These are phyloP conservation scores for Sebastes oblongus DNA, from an alignment of 2,797 vertebrate genomes.

Conservation along the genomic window DNA sequence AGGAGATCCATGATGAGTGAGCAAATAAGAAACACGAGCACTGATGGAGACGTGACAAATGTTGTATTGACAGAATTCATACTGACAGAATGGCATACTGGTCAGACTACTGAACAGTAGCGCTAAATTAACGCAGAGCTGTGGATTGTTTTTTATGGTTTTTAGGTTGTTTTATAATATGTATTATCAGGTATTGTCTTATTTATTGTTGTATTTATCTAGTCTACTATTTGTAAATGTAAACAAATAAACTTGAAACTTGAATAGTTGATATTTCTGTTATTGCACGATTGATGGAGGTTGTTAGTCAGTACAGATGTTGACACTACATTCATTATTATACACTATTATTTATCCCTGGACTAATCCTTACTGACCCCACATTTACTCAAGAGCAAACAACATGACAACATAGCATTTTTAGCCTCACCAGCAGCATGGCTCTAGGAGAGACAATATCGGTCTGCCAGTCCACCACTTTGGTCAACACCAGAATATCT, in stretches of 20 bases:
- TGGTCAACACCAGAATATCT: neutral
- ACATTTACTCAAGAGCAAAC: neutral
- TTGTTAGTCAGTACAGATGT: neutral
- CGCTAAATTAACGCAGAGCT: no score
- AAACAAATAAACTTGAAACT: no score
- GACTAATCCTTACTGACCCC: neutral
- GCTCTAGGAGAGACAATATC: neutral
- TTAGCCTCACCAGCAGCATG: neutral
- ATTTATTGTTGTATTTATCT: no score
- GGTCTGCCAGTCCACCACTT: neutral
- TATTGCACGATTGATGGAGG: neutral
- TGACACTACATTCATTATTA: neutral
- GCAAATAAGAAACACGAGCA: conserved; percentile 3
- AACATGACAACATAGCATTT: neutral
- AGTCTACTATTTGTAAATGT: no score
- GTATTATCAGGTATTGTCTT: no score
- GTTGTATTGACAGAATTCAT: neutral
- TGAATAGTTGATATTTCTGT: neutral
- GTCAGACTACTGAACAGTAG: no score
- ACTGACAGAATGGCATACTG: no score
- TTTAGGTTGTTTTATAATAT: no score
- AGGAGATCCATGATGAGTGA: neutral
- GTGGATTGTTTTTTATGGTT: no score
- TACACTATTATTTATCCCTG: neutral
- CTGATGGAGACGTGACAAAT: neutral